phyloP scores from a whole-genome alignment of 2,797 vertebrate genomes.

The Sebastolobus alascanus region DNA sequence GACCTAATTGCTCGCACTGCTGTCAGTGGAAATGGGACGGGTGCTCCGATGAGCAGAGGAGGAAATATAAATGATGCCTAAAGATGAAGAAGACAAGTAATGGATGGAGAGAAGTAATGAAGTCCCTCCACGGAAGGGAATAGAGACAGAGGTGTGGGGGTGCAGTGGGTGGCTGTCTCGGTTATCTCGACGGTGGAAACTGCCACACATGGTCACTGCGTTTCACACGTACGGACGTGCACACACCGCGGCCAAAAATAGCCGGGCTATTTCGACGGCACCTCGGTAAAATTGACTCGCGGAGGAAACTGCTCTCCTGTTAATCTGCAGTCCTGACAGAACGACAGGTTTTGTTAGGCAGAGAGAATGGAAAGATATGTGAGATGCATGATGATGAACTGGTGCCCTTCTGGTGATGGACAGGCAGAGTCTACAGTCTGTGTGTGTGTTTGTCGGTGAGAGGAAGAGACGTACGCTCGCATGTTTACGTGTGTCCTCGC shows the following conservation, averaged over 20 bases:
- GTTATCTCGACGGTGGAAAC: conserved; percentile 29
- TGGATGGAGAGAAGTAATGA: conserved; percentile 37
- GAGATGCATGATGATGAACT: conserved; percentile 15
- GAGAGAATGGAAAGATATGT: conserved; percentile 41
- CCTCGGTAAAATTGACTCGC: conserved; percentile 45
- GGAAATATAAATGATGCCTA: conserved; percentile 29
- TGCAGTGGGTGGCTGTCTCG: conserved; percentile 30
- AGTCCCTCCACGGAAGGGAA: conserved; percentile 22
- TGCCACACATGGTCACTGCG: conserved; percentile 17
- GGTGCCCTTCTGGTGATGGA: conserved; percentile 15
- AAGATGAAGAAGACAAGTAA: conserved; percentile 36
- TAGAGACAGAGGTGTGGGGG: conserved; percentile 27
- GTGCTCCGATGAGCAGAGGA: conserved; percentile 33
- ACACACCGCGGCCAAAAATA: conserved; percentile 59
- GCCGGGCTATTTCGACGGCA: conserved; percentile 37
- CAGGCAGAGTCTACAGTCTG: background rate
- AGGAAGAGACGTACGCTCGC: background rate
- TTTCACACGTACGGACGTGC: conserved; percentile 30
- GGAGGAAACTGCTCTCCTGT: conserved; percentile 44
- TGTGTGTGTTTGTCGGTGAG: conserved; percentile 1
- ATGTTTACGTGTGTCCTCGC: background rate
- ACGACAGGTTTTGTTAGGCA: conserved; percentile 42
- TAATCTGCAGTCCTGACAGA: conserved; percentile 49
- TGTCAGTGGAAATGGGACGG: conserved; percentile 70
- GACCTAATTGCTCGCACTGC: conserved; percentile 80